Evolutionary conservation across 1,140 invertebrate genomes (phyloP), one percentile per base, ranked within the genome.

Genomic region (Trachymyrmex cornetzi): DNA sequence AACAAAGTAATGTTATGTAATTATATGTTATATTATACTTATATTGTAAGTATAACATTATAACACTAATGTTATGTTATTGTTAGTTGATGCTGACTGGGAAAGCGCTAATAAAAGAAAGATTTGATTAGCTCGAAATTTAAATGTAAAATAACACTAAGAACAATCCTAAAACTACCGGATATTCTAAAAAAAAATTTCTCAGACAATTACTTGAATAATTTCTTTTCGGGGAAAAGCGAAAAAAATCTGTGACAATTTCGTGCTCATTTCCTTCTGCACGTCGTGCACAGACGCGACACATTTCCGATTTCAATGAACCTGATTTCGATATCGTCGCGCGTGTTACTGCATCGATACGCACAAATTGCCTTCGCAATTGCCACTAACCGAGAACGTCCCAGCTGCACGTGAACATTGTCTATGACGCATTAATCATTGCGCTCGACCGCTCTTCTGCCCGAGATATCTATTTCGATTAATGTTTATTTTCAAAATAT

Each of bases 401-500:
- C 69, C 71, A 77, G 38, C 27, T 63, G 81, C 55, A n/a, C 74
- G 74, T 59, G 74, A 30, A 67, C 77, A 27, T 14, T 57, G 67
- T 74, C 67, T 61, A 27, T 64, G 61, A 77, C 9, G 27, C 81
- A 64, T 85, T 85, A 77, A 85, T 85, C 61, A 66, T 77, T 59
- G 5, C 48, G 48, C 63, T 48, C 30, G 61, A 44, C 22, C 22
- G 27, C 69, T n/a, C 69, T 38, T 16, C 48, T 63, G 50, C 30
- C n/a, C 27, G 48, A 66, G 82, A 85, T 85, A 85, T 85, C 82
- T 77, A 66, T 85, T 85, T 77, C 72, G 82, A 85, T 59, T 85
- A 53, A 85, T 85, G 72, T 61, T 85, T 85, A 85, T 85, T 85
- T 85, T 85, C 74, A 85, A 48, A 53, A 30, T 66, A 85, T 85